Base-by-base conservation (phyloP, 1,140 invertebrate species). In the Calliopsis andreniformis region DNA sequence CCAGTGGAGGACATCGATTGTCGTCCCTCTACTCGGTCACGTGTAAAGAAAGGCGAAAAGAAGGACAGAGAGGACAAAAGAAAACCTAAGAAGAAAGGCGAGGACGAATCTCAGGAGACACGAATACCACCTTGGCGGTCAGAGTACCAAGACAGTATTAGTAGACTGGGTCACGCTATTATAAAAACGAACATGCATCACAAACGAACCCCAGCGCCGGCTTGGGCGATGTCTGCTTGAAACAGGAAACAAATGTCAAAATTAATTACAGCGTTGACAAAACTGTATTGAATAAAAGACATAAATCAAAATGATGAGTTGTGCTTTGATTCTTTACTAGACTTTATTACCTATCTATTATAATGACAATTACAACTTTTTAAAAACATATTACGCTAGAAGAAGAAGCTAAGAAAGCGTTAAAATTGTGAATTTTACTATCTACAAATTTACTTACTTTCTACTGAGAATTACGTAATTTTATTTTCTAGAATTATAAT, bases 131-230 rank as follows among this genome's bases (percentile, higher is more conserved):
- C 83, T 5, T 88, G 87, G 86, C 92, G 90, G 63, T 92, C 93
- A 0, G 94, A 95, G 85, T 95, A 95, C 80, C 93, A 94, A 87
- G 94, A 94, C 69, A 91, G 87, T 0, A 93, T 94, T 3, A 92
- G 91, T 10, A 92, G 92, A 83, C 85, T 94, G 25, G 94, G 94
- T 1, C 91, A 89, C 0, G 90, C 93, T 30, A 94, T 95, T 18
- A 93, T 94, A 81, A 89, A 90, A 28, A 90, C 93, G 79, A 93
- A 93, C 82, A 78, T 94, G 16, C 94, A 94, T 68, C 67, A 68
- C 3, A 72, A n/a, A 2, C 56, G 47, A 10, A 3, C n/a, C 16
- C 4, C 16, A 6, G 53, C 35, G 2, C 70, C 80, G 4, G 1
- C 39, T 0, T 76, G 49, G 39, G 62, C 62, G 8, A 18, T 39